Evolutionary conservation across 2,797 vertebrate species (phyloP), one percentile per base, ranked within the genome.

Genomic region (Chelon labrosus): DNA sequence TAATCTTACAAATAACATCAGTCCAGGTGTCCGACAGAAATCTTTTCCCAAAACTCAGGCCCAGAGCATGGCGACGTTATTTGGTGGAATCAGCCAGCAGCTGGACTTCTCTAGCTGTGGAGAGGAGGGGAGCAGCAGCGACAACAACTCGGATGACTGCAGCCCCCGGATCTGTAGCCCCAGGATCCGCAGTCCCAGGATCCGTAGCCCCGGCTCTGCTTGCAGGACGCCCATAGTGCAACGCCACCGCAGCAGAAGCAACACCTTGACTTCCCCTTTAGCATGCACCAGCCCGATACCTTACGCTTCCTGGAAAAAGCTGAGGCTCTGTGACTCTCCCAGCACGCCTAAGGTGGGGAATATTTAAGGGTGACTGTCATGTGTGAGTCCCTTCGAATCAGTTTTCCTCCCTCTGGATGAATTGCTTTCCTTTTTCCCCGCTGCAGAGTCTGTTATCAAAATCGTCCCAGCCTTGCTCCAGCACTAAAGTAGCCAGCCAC

Each of bases 301-400:
- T 0, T 93, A 92, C 0, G 86, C 92, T 16, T 90, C 93, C 12
- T 97, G 94, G 95, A 96, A 89, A 39, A 95, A 96, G 69, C 91
- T 94, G 68, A 92, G 91, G 41, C 94, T 95, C 0, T 94, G 94
- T 41, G 96, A 96, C 63, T 96, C 94, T 0, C 96, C 96, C 0
- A 93, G 91, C 87, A 99, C 97, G 0, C 96, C 98, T 41, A 98
- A 97, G 95, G 98, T 99, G 27, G 44, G 67, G 19, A 63, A 16
- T 19, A 2, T 0, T 39, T 53, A 2, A 7, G 3, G 63, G 2
- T 19, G 12, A 14, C 39, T 22, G 17, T 39, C 47, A n/a, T 46
- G 49, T 27, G 5, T 56, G 59, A 9, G 17, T 5, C 58, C 5
- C 3, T 47, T 2, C 22, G 47, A 35, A 59, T 16, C 17, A 35